Conservation (phyloP, 2,888 invertebrate genomes). For the Pogonocherus hispidulus region DNA sequence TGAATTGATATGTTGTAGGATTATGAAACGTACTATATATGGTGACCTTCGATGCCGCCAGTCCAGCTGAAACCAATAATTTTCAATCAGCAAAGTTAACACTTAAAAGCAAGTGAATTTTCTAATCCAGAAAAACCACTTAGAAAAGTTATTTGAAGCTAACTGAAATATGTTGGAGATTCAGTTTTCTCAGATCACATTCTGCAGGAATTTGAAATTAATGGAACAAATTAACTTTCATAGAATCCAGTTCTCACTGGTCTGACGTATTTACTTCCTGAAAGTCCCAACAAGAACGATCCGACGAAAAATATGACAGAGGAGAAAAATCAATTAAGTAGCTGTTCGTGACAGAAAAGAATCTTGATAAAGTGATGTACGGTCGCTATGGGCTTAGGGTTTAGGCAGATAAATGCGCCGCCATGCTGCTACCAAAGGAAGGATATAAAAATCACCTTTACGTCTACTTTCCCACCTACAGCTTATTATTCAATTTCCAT, state of each 20-base stretch:
- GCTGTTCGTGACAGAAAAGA: constrained; percentile 6
- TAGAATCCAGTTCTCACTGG: not conserved
- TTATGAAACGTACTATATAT: no score
- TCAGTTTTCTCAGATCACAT: no score
- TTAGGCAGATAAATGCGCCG: constrained; percentile 2
- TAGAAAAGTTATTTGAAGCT: no score
- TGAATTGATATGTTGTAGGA: no score
- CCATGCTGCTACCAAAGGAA: not conserved
- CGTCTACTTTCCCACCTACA: not conserved
- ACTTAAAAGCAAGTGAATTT: no score
- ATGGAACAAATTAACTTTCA: not conserved
- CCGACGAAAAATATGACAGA: constrained; percentile 2
- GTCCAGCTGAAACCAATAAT: no score
- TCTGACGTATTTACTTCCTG: not conserved
- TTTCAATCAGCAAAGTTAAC: no score
- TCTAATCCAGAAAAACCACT: no score
- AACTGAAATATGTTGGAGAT: no score
- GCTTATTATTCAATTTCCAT: no score
- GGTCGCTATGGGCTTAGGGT: not conserved
- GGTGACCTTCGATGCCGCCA: no score
- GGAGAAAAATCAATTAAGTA: not conserved
- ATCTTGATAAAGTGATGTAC: constrained; percentile 5
- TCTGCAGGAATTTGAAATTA: no score
- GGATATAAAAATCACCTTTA: not conserved
- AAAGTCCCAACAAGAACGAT: not conserved